phyloP scores from a whole-genome alignment of 2,888 invertebrate genomes.

The Conomelus anceps region DNA sequence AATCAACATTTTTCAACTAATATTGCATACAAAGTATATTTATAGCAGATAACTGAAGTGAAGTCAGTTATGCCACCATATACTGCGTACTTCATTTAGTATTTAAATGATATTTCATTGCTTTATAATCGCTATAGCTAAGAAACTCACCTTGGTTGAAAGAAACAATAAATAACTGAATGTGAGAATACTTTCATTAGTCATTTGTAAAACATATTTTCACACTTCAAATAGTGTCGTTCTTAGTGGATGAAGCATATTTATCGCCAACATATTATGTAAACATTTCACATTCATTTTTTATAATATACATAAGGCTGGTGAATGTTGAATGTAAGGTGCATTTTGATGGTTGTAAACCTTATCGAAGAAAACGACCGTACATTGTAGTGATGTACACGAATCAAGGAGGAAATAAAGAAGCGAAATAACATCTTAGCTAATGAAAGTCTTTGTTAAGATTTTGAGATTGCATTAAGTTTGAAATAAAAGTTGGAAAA shows the following conservation, averaged over 20 bases:
- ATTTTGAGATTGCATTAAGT: not conserved
- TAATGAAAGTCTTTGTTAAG: not conserved
- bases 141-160: not conserved
- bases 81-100: not conserved
- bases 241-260: not conserved
- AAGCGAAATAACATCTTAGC: too few relatives aligned
- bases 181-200: not conserved
- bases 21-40: not conserved
- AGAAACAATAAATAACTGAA: not conserved
- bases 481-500: not conserved
- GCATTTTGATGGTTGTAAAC: not conserved
- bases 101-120: not conserved
- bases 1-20: not conserved
- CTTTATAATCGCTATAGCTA: not conserved
- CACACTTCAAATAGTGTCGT: not conserved
- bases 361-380: not conserved
- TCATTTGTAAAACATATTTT: not conserved
- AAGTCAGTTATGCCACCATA: not conserved
- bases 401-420: not conserved
- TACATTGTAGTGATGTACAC: not conserved
- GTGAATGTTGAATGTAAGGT: not conserved
- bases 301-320: not conserved
- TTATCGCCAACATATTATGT: not conserved
- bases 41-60: not conserved
- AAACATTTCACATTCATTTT: not conserved